Evolutionary conservation across 1,140 invertebrate genomes (phyloP).

Genomic region (Heliconius nattereri): DNA sequence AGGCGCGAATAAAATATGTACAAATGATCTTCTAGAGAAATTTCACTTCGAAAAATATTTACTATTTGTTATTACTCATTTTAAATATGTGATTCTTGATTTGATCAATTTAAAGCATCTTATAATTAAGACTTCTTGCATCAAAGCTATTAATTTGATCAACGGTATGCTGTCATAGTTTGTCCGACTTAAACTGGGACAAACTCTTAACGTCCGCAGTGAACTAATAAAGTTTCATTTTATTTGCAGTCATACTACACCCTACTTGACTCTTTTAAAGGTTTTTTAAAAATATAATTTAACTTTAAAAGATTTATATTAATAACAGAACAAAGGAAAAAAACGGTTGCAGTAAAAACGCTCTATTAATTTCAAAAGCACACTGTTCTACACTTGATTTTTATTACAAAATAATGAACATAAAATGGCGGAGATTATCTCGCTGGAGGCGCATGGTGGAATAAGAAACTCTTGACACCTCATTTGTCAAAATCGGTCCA

Average conservation of each 20-base stretch:
- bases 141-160: conserved; percentile 58
- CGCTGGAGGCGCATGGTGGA: conserved; percentile 33
- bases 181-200: conserved; percentile 37
- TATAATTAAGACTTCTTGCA: not conserved
- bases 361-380: conserved; percentile 16
- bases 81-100: not conserved
- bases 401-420: conserved; percentile 29
- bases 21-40: no score
- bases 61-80: no score
- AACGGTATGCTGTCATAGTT: conserved; percentile 58
- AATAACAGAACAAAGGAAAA: not conserved
- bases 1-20: no score
- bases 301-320: not conserved
- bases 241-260: not conserved
- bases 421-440: conserved; percentile 37
- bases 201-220: conserved; percentile 43
- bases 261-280: not conserved
- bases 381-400: conserved; percentile 33
- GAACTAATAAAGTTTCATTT: conserved; percentile 7
- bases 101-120: not conserved
- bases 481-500: conserved; percentile 43
- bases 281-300: not conserved
- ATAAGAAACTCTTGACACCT: conserved; percentile 42
- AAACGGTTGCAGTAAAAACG: conserved; percentile 4
- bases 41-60: no score